Conservation (phyloP, 1,140 invertebrate species). For the Oscheius sp. region DNA sequence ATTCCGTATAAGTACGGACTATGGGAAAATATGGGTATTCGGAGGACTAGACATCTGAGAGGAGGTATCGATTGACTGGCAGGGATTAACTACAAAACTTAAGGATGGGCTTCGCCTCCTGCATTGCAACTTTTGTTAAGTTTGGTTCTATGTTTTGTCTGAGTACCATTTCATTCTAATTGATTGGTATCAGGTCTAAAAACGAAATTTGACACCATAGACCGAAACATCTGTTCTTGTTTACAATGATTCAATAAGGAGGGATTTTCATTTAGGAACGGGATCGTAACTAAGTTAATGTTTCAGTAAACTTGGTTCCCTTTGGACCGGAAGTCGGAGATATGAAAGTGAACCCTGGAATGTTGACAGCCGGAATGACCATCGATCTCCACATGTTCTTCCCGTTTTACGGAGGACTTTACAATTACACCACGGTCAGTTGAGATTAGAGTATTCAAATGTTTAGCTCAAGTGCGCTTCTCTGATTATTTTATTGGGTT, state of each 20-base stretch:
- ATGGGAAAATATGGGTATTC: neutral
- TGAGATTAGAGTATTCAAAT: slow-evolving; percentile 14
- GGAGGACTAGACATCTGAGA: neutral
- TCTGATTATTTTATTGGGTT: neutral
- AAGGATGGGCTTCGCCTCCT: too few relatives aligned
- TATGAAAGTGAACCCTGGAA: slow-evolving; percentile 55
- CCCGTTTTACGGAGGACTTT: slow-evolving; percentile 59
- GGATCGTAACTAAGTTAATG: too few relatives aligned
- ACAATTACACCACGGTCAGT: slow-evolving; percentile 61
- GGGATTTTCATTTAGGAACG: too few relatives aligned
- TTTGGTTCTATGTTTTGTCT: too few relatives aligned
- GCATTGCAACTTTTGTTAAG: too few relatives aligned
- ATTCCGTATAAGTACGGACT: neutral
- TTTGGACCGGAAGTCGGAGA: slow-evolving; percentile 59
- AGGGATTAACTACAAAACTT: too few relatives aligned
- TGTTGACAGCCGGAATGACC: slow-evolving; percentile 59
- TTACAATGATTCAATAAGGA: too few relatives aligned
- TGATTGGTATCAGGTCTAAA: neutral
- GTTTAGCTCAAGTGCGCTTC: neutral
- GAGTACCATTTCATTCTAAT: too few relatives aligned
- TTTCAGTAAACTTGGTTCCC: slow-evolving; percentile 53
- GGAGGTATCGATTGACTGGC: neutral
- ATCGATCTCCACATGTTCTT: slow-evolving; percentile 60
- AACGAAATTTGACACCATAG: neutral
- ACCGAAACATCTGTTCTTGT: too few relatives aligned